A percentile compares a stretch with the other conserved stretches of the same genome.
Conservation (phyloP, 2,113 vertebrate species). For the Grallaria varia region DNA sequence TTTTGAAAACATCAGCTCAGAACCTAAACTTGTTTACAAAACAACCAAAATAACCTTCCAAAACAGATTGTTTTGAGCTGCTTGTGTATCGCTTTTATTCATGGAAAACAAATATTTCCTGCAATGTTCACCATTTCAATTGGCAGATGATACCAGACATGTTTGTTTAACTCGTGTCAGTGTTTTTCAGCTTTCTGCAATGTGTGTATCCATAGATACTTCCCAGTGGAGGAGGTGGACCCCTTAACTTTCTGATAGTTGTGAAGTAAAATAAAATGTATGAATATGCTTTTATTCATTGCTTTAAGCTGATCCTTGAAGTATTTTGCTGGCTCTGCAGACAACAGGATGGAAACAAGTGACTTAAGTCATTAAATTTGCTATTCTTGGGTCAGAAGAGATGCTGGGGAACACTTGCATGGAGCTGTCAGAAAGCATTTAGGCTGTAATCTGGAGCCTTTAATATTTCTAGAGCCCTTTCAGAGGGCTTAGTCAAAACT, state of each 20-base stretch:
- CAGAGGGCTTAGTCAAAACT: not conserved
- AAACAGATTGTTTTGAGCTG: conserved; percentile 51
- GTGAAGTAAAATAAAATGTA: not conserved
- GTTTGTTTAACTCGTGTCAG: conserved; percentile 7
- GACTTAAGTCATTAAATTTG: not conserved
- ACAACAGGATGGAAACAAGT: not conserved
- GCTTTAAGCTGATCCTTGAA: not conserved
- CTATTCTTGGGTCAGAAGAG: not conserved
- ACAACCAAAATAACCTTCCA: conserved; percentile 12
- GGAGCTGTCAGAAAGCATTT: not conserved
- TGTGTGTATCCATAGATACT: conserved; percentile 26
- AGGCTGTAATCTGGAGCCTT: not conserved
- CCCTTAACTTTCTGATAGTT: not conserved
- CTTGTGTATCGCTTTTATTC: conserved; percentile 9
- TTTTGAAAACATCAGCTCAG: conserved; percentile 37
- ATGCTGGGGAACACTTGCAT: not conserved
- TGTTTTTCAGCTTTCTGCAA: conserved; percentile 5
- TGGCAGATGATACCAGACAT: conserved; percentile 24
- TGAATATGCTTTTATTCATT: not conserved
- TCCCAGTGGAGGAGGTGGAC: conserved; percentile 5
- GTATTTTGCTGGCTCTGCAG: not conserved
- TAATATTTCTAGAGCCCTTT: not conserved
- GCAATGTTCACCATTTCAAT: conserved; percentile 13
- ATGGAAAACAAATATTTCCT: not conserved
- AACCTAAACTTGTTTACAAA: conserved; percentile 48